Evolutionary conservation across 2,797 vertebrate species (phyloP), one percentile per base, ranked within the genome.

Genomic region (Ficedula albicollis): DNA sequence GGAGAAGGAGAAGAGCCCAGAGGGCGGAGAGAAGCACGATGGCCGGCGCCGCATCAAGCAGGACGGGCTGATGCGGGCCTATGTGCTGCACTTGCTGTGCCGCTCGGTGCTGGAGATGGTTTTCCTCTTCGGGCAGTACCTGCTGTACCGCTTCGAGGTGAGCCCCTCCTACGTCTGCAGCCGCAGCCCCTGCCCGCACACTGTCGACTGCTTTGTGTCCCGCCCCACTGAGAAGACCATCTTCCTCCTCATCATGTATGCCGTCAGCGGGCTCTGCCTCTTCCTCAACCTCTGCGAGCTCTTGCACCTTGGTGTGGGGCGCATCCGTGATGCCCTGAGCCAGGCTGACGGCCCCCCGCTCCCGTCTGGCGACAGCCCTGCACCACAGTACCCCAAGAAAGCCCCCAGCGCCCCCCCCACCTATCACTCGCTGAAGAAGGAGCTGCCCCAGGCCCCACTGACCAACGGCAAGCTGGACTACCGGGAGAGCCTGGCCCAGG

Each of bases 171-270:
- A 98, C 3, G 84, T 99, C 52, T 99, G 99, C 98, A 98, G 74
- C 4, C 98, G 98, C 74, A 97, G 96, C 9, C 99, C 99, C 10
- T 99, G 99, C 93, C 99, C 99, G 0, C 98, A 99, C 97, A 98
- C 96, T 0, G 98, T 99, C 22, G 99, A 99, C 96, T 99, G 99
- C 97, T 99, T 99, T 8, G 98, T 99, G 88, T 99, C 99, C 94
- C 98, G 99, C 7, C 99, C 98, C 84, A 99, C 98, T 0, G 99
- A 99, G 97, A 99, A 99, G 96, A 99, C 98, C 29, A 98, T 99
- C 96, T 99, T 99, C 95, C 97, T 99, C 64, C 95, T 98, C 66
- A 96, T 99, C 90, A 99, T 99, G 99, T 99, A 99, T 1, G 98
- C 98, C 0, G 98, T 99, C 81, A 99, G 98, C 0, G 97, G 98